A percentile compares a stretch with the other conserved stretches of the same genome.
These are phyloP conservation scores for Laupala kohalensis DNA, from an alignment of 1,140 invertebrate species.

Conservation along the genomic window DNA sequence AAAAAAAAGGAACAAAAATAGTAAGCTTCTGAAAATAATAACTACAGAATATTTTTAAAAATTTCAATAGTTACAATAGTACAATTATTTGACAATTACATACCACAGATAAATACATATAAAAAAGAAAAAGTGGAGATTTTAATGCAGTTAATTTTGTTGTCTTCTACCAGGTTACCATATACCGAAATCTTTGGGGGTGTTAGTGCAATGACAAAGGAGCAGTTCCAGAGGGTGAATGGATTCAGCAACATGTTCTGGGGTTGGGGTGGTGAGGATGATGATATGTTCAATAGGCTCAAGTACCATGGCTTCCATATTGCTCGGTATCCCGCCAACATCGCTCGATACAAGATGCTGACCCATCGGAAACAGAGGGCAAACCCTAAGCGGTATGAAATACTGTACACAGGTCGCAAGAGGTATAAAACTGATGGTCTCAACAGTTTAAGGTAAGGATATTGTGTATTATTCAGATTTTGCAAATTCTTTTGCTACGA, in stretches of 20 bases:
- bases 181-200: conserved; percentile 82
- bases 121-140: no score
- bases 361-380: conserved; percentile 76
- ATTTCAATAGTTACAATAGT: no score
- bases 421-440: conserved; percentile 75
- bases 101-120: no score
- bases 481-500: no score
- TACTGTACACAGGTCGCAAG: conserved; percentile 66
- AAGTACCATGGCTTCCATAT: conserved; percentile 66
- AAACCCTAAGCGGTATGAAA: conserved; percentile 80
- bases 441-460: conserved; percentile 56
- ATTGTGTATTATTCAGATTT: no score
- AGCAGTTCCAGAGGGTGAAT: conserved; percentile 71
- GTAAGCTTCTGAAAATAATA: no score
- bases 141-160: no score
- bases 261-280: conserved; percentile 89
- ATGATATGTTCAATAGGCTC: conserved; percentile 80
- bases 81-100: no score
- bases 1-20: no score
- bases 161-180: conserved; percentile 51
- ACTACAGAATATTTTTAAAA: no score
- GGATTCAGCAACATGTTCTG: conserved; percentile 87
- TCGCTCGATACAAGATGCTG: conserved; percentile 84
- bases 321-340: conserved; percentile 69
- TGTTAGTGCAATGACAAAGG: conserved; percentile 67